Percentiles rank a stretch among this genome's conserved stretches.
phyloP scores from a whole-genome alignment of 2,888 invertebrate species.

The Drosophila stalkeri region DNA sequence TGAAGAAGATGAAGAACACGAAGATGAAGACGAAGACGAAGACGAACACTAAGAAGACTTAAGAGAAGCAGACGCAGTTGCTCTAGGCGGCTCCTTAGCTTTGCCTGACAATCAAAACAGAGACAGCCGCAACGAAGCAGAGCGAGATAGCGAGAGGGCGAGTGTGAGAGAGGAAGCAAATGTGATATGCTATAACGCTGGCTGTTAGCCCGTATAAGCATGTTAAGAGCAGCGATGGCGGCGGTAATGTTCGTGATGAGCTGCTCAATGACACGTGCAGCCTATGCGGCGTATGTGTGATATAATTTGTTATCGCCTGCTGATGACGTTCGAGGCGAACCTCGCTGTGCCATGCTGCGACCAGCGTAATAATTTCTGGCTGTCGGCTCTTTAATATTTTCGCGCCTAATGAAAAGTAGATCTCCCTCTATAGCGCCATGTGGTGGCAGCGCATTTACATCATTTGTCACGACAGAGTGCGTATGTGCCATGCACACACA shows the following conservation, averaged over 20 bases:
- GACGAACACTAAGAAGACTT: background rate
- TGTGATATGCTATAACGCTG: slow-evolving; percentile 24
- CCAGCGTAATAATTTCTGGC: slow-evolving; percentile 63
- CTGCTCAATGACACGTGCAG: slow-evolving; percentile 78
- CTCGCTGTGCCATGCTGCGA: slow-evolving; percentile 6
- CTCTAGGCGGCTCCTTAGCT: slow-evolving; percentile 20
- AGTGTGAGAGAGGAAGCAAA: background rate
- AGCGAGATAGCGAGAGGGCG: background rate
- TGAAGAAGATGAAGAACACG: background rate
- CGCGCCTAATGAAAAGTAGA: slow-evolving; percentile 78
- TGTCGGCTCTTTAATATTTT: slow-evolving; percentile 77
- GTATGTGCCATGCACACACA: slow-evolving; percentile 10
- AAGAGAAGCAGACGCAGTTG: slow-evolving; percentile 19
- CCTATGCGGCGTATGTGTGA: slow-evolving; percentile 71
- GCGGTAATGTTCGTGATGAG: slow-evolving; percentile 68
- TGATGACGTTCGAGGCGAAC: slow-evolving; percentile 45
- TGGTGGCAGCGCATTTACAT: slow-evolving; percentile 46
- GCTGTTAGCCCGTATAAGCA: slow-evolving; percentile 13
- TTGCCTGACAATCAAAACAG: slow-evolving; percentile 52
- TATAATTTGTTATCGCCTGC: slow-evolving; percentile 77
- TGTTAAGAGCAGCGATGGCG: slow-evolving; percentile 25
- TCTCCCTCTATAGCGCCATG: slow-evolving; percentile 23
- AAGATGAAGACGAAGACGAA: no score
- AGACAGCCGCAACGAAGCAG: background rate
- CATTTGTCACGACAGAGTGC: slow-evolving; percentile 67